Evolutionary conservation across 2,797 vertebrate genomes (phyloP).

Genomic region (Dendrocincla tyrannina): DNA sequence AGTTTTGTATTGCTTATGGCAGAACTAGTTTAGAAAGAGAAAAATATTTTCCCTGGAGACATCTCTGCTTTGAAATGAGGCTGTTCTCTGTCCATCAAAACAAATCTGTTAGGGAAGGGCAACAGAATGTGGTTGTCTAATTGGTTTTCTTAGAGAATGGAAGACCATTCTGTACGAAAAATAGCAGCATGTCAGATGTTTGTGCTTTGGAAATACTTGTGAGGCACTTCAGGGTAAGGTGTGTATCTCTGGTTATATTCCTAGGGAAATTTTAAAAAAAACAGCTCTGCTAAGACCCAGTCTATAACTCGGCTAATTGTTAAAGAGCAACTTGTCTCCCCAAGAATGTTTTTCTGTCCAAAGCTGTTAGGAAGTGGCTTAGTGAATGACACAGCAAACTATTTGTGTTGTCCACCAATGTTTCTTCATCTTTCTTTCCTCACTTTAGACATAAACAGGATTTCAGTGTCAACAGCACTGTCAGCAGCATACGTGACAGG

Average conservation of each 20-base stretch:
- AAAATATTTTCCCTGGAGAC: neutral
- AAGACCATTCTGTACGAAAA: neutral
- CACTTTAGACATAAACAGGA: neutral
- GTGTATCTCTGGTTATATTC: neutral
- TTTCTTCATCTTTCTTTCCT: neutral
- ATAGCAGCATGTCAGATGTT: neutral
- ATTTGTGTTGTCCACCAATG: neutral
- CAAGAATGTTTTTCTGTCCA: neutral
- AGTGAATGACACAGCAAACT: neutral
- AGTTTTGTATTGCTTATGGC: neutral
- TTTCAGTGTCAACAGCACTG: fast-evolving
- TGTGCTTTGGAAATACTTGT: neutral
- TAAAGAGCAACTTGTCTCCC: neutral
- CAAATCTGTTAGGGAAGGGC: neutral
- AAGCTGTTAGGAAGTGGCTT: neutral
- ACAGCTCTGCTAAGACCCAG: neutral
- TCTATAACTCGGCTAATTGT: neutral
- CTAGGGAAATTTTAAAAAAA: neutral
- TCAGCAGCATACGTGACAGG: neutral
- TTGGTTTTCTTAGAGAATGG: neutral
- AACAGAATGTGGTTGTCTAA: neutral
- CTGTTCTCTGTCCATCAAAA: slow-evolving; percentile 1
- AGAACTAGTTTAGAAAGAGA: neutral
- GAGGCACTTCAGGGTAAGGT: neutral
- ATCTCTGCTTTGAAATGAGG: neutral